Conservation (phyloP, 2,888 invertebrate genomes). For the Hypselothyrea guttata region DNA sequence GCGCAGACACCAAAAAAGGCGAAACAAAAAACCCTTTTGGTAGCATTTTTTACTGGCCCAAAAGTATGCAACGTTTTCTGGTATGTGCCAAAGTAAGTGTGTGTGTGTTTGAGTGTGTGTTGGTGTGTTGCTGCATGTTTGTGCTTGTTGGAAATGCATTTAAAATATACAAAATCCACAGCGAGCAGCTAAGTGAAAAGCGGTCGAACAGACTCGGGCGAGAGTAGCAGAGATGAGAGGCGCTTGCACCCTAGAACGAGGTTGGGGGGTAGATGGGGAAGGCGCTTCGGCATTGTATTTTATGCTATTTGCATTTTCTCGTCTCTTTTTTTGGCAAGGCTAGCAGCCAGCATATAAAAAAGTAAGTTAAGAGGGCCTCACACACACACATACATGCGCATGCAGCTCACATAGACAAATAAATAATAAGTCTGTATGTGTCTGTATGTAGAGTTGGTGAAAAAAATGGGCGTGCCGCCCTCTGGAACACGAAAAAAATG, state of each 20-base stretch:
- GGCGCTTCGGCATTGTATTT: slow-evolving; percentile 67
- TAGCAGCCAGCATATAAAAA: slow-evolving; percentile 66
- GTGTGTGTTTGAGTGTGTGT: neutral
- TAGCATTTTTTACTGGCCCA: slow-evolving; percentile 49
- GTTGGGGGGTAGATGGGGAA: slow-evolving; percentile 48
- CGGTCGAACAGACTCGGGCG: slow-evolving; percentile 28
- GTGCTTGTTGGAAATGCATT: slow-evolving; percentile 73
- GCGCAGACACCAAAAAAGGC: slow-evolving; percentile 37
- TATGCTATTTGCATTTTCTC: slow-evolving; percentile 69
- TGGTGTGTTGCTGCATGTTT: slow-evolving; percentile 24
- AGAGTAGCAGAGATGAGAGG: slow-evolving; percentile 6
- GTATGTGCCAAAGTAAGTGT: slow-evolving; percentile 8
- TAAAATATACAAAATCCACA: slow-evolving; percentile 70
- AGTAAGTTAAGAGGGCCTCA: slow-evolving; percentile 58
- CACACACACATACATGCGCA: slow-evolving; percentile 31
- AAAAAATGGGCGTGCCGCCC: slow-evolving; percentile 66
- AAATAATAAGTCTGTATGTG: slow-evolving; percentile 59
- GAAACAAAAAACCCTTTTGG: slow-evolving; percentile 43
- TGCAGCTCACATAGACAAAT: slow-evolving; percentile 44
- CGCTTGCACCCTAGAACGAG: neutral
- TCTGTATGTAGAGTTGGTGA: slow-evolving; percentile 40
- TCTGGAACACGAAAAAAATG: slow-evolving; percentile 53
- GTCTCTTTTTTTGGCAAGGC: slow-evolving; percentile 63
- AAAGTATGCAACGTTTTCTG: slow-evolving; percentile 52
- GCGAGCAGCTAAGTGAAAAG: slow-evolving; percentile 69